phyloP scores from a whole-genome alignment of 2,888 invertebrate species.

The Oegoconia quadripuncta region DNA sequence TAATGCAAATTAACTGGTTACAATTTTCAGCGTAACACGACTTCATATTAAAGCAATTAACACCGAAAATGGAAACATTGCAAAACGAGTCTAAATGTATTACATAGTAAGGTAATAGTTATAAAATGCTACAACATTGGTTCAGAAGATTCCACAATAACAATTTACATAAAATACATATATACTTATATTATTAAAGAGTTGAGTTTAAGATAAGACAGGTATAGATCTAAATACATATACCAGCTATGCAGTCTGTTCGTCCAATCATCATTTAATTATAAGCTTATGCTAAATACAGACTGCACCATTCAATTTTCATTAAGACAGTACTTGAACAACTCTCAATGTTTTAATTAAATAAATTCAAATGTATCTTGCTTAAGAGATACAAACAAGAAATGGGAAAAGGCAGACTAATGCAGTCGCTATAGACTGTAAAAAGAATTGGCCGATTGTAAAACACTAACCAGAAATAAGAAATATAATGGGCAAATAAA shows the following conservation, averaged over 20 bases:
- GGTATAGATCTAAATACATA: constrained; percentile 19
- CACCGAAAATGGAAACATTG: background rate
- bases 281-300: constrained; percentile 28
- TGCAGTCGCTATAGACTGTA: no score
- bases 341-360: no score
- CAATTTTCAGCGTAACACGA: no score
- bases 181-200: constrained; percentile 24
- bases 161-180: constrained; percentile 29
- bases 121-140: constrained; percentile 32
- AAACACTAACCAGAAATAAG: no score
- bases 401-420: no score
- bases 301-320: constrained; percentile 29
- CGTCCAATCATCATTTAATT: constrained; percentile 27
- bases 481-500: no score
- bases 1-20: no score
- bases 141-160: constrained; percentile 34
- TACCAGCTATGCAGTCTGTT: constrained; percentile 37
- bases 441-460: no score
- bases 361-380: no score
- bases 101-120: constrained; percentile 6
- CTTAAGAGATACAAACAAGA: no score
- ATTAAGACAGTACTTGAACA: no score
- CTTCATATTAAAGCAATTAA: no score
- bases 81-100: constrained; percentile 5
- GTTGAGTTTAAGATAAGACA: constrained; percentile 23